phyloP scores from a whole-genome alignment of 2,113 vertebrate genomes.

The Chaetorhynchus papuensis region DNA sequence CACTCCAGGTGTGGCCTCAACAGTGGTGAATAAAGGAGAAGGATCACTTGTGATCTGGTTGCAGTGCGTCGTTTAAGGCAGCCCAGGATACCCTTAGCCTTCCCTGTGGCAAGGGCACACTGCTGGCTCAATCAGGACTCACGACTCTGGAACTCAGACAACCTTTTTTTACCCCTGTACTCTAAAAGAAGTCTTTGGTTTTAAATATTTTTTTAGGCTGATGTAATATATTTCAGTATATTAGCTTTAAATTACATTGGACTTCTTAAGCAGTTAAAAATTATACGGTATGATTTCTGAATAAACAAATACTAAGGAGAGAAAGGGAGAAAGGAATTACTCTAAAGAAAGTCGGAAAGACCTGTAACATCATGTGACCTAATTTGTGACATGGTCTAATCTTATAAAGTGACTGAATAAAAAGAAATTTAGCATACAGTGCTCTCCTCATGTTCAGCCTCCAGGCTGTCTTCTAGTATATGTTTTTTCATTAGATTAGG shows the following conservation, averaged over 20 bases:
- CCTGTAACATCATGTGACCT: background rate
- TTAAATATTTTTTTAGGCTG: background rate
- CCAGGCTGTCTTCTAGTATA: background rate
- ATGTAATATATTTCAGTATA: background rate
- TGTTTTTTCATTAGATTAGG: background rate
- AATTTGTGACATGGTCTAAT: background rate
- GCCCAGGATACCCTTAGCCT: background rate
- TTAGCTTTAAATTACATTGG: background rate
- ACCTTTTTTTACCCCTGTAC: rapidly evolving
- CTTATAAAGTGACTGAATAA: background rate
- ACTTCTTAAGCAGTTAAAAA: background rate
- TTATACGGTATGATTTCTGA: background rate
- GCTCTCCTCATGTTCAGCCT: background rate
- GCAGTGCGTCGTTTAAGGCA: background rate
- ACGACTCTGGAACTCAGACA: background rate
- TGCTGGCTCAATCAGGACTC: background rate
- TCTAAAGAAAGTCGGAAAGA: background rate
- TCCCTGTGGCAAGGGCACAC: background rate
- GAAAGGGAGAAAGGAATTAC: background rate
- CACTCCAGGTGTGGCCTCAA: background rate
- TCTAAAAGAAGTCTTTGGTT: background rate
- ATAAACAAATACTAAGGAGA: background rate
- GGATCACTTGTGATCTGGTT: background rate
- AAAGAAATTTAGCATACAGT: background rate
- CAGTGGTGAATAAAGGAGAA: background rate